Evolutionary conservation across 2,113 vertebrate genomes (phyloP).

Genomic region (Rhabdornis inornatus): DNA sequence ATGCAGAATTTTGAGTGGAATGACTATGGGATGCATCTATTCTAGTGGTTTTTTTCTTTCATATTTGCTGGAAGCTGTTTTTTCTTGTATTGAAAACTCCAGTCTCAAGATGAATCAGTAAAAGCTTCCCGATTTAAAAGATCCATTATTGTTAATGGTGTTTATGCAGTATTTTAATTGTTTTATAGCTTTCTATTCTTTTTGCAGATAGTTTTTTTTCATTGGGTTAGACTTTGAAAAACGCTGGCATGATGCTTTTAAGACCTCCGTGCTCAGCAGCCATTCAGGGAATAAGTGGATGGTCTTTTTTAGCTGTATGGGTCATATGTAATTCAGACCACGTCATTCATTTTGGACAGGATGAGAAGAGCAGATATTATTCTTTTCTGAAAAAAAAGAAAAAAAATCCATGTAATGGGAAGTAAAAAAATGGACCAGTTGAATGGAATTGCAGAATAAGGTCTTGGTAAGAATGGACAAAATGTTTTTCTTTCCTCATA

Average conservation of each 20-base stretch:
- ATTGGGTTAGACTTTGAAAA: neutral
- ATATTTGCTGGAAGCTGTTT: neutral
- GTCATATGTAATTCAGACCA: neutral
- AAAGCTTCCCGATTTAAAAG: neutral
- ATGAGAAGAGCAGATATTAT: neutral
- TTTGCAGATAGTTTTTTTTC: neutral
- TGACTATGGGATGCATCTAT: neutral
- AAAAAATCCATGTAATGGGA: neutral
- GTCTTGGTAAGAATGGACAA: neutral
- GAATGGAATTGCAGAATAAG: neutral
- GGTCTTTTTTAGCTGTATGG: neutral
- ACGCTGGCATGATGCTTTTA: neutral
- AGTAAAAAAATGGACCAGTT: neutral
- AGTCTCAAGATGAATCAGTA: neutral
- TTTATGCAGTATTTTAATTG: neutral
- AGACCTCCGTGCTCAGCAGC: neutral
- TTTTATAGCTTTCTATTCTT: neutral
- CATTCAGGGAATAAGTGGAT: neutral
- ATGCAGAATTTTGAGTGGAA: neutral
- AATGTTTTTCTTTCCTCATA: neutral
- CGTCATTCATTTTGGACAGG: neutral
- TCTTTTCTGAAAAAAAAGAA: neutral
- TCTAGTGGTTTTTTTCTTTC: neutral
- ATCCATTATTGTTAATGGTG: neutral
- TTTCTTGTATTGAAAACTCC: neutral